Conservation (phyloP, 2,797 vertebrate genomes). For the Argya squamiceps region DNA sequence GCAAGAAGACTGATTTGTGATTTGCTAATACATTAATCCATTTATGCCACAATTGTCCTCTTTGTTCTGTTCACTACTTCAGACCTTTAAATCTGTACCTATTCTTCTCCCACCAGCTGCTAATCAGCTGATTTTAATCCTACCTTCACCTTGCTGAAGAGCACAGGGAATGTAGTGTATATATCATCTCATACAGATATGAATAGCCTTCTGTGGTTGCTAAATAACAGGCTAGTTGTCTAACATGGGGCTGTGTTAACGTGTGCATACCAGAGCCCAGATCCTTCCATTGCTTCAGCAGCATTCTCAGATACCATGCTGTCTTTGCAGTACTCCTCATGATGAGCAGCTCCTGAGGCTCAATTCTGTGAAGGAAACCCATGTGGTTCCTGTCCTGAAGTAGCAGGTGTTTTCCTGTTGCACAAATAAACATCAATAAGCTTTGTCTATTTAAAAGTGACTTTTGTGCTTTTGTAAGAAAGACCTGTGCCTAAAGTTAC, state of each 20-base stretch:
- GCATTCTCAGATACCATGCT: neutral
- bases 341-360: neutral
- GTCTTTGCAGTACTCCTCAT: rapidly evolving
- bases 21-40: neutral
- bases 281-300: neutral
- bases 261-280: no score
- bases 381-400: neutral
- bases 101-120: neutral
- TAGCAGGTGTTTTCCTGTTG: neutral
- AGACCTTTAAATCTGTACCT: neutral
- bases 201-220: neutral
- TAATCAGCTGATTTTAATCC: neutral
- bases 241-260: neutral
- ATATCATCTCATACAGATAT: neutral
- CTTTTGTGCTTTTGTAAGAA: neutral
- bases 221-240: neutral
- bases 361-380: neutral
- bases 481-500: neutral
- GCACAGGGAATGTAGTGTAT: neutral
- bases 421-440: neutral
- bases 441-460: neutral
- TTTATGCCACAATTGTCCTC: neutral
- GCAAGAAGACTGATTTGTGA: neutral
- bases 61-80: neutral
- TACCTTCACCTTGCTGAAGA: constrained; percentile 7